Evolutionary conservation across 2,888 invertebrate genomes (phyloP).

Genomic region (Elmis aenea): DNA sequence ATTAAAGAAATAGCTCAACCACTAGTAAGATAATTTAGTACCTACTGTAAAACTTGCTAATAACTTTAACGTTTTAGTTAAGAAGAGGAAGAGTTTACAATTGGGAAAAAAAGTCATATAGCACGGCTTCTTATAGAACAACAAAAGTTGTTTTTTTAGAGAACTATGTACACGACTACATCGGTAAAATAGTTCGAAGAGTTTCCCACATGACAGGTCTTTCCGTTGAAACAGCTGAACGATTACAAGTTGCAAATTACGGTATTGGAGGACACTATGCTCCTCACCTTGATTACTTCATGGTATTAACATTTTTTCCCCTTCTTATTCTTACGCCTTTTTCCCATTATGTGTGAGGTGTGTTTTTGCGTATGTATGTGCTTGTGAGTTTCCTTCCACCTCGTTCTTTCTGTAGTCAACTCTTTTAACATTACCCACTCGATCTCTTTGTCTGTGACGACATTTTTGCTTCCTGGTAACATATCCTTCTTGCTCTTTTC

Average conservation of each 20-base stretch:
- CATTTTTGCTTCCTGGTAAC: too few species aligned
- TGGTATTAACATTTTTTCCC: constrained; percentile 48
- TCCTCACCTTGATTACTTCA: constrained; percentile 93
- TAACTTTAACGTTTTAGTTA: constrained; percentile 56
- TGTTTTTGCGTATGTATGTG: too few species aligned
- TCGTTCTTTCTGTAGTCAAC: too few species aligned
- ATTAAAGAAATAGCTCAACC: constrained; percentile 84
- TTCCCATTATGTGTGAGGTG: too few species aligned
- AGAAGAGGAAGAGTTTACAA: constrained; percentile 93
- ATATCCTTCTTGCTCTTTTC: too few species aligned
- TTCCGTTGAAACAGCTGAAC: constrained; percentile 84
- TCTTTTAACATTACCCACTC: too few species aligned
- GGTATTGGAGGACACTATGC: constrained; percentile 99
- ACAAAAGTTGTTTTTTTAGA: constrained; percentile 97
- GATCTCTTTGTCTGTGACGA: too few species aligned
- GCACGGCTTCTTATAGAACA: constrained; percentile 91
- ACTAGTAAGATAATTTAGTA: constrained; percentile 66
- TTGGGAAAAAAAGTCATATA: constrained; percentile 83
- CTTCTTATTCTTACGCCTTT: not conserved
- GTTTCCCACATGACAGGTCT: constrained; percentile 85
- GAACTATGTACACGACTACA: constrained; percentile 70
- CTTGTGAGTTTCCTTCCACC: too few species aligned
- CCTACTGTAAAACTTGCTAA: constrained; percentile 55
- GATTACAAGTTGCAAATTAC: constrained; percentile 97
- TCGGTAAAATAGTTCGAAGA: constrained; percentile 70